phyloP scores from a whole-genome alignment of 2,888 invertebrate species.

The Theretra japonica region DNA sequence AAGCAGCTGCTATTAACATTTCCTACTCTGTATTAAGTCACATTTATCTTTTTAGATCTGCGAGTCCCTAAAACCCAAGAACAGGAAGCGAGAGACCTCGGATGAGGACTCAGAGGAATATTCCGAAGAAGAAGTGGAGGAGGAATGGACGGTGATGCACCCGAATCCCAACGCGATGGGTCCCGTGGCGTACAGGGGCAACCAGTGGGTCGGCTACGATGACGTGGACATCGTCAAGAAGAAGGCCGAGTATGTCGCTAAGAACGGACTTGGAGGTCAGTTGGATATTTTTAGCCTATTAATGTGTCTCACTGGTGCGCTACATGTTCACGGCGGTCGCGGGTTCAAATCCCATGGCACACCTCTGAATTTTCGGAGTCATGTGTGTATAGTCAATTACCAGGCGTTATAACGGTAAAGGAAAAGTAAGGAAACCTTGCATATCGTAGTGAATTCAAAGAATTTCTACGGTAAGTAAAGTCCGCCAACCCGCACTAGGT shows the following conservation, averaged over 20 bases:
- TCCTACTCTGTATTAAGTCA: neutral
- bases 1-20: neutral
- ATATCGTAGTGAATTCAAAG: too few relatives aligned
- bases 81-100: constrained; percentile 62
- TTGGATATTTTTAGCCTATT: constrained; percentile 3
- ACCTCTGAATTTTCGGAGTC: too few relatives aligned
- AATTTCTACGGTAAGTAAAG: too few relatives aligned
- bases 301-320: too few relatives aligned
- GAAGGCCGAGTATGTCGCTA: constrained; percentile 94
- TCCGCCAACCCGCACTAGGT: too few relatives aligned
- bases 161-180: constrained; percentile 94
- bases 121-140: constrained; percentile 83
- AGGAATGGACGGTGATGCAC: constrained; percentile 91
- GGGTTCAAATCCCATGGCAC: too few relatives aligned
- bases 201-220: constrained; percentile 98
- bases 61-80: constrained; percentile 86
- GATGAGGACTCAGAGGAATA: constrained; percentile 66
- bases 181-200: constrained; percentile 92
- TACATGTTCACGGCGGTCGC: too few relatives aligned
- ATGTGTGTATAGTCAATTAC: too few relatives aligned
- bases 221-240: constrained; percentile 92
- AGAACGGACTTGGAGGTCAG: constrained; percentile 92
- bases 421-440: too few relatives aligned
- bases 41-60: constrained; percentile 87
- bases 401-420: too few relatives aligned